Evolutionary conservation across 2,888 invertebrate species (phyloP).

Genomic region (Anthophora plumipes): DNA sequence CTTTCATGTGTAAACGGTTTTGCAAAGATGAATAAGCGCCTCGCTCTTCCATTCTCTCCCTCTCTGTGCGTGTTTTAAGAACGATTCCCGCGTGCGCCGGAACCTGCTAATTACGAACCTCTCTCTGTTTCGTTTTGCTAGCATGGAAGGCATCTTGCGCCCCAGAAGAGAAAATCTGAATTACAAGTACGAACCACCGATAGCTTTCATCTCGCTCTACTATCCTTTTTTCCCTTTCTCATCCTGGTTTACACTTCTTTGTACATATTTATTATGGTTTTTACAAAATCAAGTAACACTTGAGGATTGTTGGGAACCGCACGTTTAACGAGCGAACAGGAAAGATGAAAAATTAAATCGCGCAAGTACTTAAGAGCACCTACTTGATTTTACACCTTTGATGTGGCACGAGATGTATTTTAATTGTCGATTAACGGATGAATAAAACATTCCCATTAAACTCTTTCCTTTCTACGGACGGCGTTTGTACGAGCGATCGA

Average conservation of each 20-base stretch:
- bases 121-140: constrained; percentile 31
- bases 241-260: constrained; percentile 6
- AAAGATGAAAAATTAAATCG: constrained; percentile 39
- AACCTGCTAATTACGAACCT: constrained; percentile 46
- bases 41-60: not conserved
- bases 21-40: constrained; percentile 42
- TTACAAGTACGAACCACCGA: constrained; percentile 50
- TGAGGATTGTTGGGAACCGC: constrained; percentile 10
- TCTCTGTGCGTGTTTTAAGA: constrained; percentile 15
- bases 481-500: not conserved
- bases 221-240: not conserved
- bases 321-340: constrained; percentile 42
- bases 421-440: constrained; percentile 54
- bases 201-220: constrained; percentile 38
- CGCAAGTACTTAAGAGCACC: constrained; percentile 26
- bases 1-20: constrained; percentile 49
- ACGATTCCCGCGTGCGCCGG: constrained; percentile 23
- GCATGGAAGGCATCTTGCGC: constrained; percentile 27
- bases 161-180: constrained; percentile 49
- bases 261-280: constrained; percentile 46
- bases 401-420: constrained; percentile 43
- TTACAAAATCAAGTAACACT: constrained; percentile 49
- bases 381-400: constrained; percentile 56
- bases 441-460: constrained; percentile 51
- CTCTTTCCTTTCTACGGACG: not conserved